A percentile compares a stretch with the other conserved stretches of the same genome.
These are phyloP conservation scores for Archips xylosteana DNA, from an alignment of 2,888 invertebrate species.

Conservation along the genomic window DNA sequence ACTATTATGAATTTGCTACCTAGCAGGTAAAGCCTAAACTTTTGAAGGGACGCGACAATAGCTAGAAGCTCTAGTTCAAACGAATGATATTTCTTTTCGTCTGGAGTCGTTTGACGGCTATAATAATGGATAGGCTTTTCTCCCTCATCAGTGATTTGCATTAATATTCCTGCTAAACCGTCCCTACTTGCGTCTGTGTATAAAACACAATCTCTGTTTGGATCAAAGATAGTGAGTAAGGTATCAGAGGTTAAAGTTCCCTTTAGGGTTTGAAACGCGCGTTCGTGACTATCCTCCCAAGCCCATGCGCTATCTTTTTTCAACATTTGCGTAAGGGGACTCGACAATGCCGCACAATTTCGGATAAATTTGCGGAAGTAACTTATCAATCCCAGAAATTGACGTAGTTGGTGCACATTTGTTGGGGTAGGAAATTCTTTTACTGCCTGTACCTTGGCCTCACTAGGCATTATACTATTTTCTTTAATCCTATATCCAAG, in stretches of 20 bases:
- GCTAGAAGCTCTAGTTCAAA: slow-evolving; percentile 44
- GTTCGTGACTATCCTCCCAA: slow-evolving; percentile 45
- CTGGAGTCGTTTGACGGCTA: slow-evolving; percentile 46
- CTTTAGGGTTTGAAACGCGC: slow-evolving; percentile 27
- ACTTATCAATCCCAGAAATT: slow-evolving; percentile 51
- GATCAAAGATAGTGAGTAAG: slow-evolving; percentile 36
- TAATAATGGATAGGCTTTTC: slow-evolving; percentile 41
- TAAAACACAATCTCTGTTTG: too few relatives aligned
- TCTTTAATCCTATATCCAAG: too few relatives aligned
- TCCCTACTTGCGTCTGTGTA: slow-evolving; percentile 44
- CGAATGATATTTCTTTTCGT: slow-evolving; percentile 43
- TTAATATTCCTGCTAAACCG: slow-evolving; percentile 39
- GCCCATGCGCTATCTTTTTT: slow-evolving; percentile 48
- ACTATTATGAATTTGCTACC: slow-evolving; percentile 44
- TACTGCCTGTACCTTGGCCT: too few relatives aligned
- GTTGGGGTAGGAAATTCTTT: slow-evolving; percentile 11
- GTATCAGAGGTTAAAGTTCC: slow-evolving; percentile 14
- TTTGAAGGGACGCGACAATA: slow-evolving; percentile 31
- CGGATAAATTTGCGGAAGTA: slow-evolving; percentile 45
- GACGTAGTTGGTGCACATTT: slow-evolving; percentile 48
- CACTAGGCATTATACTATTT: too few relatives aligned
- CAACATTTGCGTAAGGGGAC: slow-evolving; percentile 47
- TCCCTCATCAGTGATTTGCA: slow-evolving; percentile 34
- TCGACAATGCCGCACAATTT: slow-evolving; percentile 48
- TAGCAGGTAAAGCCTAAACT: slow-evolving; percentile 48